A percentile compares a stretch with the other conserved stretches of the same genome.
Evolutionary conservation across 1,140 invertebrate genomes (phyloP).

Genomic region (Drosophila setifemur): DNA sequence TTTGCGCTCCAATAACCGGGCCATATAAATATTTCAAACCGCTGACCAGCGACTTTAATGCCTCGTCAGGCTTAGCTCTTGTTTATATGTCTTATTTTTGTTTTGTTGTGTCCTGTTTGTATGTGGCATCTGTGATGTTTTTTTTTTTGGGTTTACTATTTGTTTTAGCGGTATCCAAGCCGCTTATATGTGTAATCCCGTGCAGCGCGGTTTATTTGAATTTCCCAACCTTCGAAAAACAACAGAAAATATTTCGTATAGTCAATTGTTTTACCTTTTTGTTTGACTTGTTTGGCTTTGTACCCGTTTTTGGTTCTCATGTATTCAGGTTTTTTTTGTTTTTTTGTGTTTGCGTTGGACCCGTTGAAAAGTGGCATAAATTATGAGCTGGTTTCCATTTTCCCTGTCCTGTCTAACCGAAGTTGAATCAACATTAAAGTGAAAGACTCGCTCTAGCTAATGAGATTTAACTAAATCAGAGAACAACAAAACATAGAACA

Average conservation of each 20-base stretch:
- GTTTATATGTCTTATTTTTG: conserved; percentile 18
- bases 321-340: conserved; percentile 7
- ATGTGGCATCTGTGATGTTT: conserved; percentile 16
- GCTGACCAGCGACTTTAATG: neutral
- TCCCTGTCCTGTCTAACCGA: no score
- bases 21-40: conserved; percentile 61
- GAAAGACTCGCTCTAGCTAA: no score
- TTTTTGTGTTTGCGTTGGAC: neutral
- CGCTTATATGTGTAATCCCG: conserved; percentile 64
- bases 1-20: conserved; percentile 40
- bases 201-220: conserved; percentile 55
- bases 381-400: no score
- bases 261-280: conserved; percentile 42
- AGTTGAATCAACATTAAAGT: no score
- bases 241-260: conserved; percentile 5
- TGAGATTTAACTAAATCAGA: no score
- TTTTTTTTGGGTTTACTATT: conserved; percentile 22
- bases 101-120: conserved; percentile 26
- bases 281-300: conserved; percentile 4
- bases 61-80: conserved; percentile 24
- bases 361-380: neutral
- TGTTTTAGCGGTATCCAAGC: conserved; percentile 45
- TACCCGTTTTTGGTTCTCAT: conserved; percentile 1
- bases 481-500: no score
- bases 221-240: conserved; percentile 10